These are phyloP conservation scores for Syngnathus rostellatus DNA, from an alignment of 2,797 vertebrate species.

Conservation along the genomic window DNA sequence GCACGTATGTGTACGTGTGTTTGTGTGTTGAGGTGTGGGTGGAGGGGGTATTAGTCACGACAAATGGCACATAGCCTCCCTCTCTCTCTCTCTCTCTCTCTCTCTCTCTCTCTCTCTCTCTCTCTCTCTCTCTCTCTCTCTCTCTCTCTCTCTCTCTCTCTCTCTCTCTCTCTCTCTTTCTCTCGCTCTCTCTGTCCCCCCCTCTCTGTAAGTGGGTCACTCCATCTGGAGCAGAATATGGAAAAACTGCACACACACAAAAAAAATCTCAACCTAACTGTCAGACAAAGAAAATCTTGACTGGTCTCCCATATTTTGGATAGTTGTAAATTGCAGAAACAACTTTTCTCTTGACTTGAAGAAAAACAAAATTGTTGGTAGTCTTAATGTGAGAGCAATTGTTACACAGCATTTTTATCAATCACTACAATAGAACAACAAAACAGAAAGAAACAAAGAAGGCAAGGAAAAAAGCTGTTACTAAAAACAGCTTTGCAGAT, in stretches of 20 bases:
- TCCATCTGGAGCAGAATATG: conserved; percentile 59
- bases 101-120: conserved; percentile 20
- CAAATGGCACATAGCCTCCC: conserved; percentile 51
- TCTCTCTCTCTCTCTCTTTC: conserved; percentile 17
- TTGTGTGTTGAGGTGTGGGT: conserved; percentile 52
- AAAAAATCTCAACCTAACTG: conserved; percentile 36
- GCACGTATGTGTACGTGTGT: conserved; percentile 22
- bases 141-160: conserved; percentile 19
- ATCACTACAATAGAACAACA: too few relatives aligned
- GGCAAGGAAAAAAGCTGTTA: too few relatives aligned
- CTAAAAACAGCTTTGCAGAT: too few relatives aligned
- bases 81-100: conserved; percentile 19
- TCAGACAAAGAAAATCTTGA: conserved; percentile 6
- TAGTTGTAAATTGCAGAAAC: neutral
- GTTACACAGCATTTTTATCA: too few relatives aligned
- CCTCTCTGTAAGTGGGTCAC: conserved; percentile 51
- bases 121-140: conserved; percentile 21
- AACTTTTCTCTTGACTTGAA: neutral
- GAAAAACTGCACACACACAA: conserved; percentile 34
- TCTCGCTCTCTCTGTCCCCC: too few relatives aligned
- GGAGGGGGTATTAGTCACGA: conserved; percentile 63
- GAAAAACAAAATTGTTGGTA: neutral
- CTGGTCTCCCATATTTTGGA: neutral
- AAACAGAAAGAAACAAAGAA: too few relatives aligned
- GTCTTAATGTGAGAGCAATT: too few relatives aligned